Percentiles rank a stretch among this genome's conserved stretches.
Conservation (phyloP, 92 coral and sea anemone genomes). For the Epizoanthus fatuus region DNA sequence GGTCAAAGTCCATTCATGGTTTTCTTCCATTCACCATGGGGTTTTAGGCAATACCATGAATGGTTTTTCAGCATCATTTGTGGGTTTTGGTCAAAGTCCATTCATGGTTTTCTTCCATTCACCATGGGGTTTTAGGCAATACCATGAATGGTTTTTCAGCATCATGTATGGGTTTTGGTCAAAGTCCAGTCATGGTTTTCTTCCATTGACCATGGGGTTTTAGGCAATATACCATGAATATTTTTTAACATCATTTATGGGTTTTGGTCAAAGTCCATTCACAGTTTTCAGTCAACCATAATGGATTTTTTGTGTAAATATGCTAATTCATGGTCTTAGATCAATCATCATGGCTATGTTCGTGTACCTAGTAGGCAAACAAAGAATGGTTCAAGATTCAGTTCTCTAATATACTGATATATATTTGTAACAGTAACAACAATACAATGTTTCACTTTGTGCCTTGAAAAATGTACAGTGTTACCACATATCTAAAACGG, state of each 20-base stretch:
- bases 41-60: neutral
- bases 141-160: neutral
- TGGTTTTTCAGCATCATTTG: neutral
- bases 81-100: slow-evolving; percentile 3
- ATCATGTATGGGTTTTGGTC: neutral
- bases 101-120: neutral
- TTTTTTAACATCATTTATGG: neutral
- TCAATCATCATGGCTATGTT: neutral
- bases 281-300: neutral
- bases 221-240: neutral
- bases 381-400: neutral
- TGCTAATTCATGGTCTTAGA: neutral
- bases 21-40: neutral
- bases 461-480: neutral
- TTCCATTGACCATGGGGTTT: neutral
- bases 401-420: neutral
- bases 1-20: neutral
- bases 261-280: neutral
- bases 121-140: neutral
- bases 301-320: neutral
- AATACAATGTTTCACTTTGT: neutral
- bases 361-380: neutral
- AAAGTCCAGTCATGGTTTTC: neutral
- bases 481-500: slow-evolving; percentile 1
- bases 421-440: neutral